phyloP scores from a whole-genome alignment of 2,113 vertebrate species.

The Amphilophus citrinellus region DNA sequence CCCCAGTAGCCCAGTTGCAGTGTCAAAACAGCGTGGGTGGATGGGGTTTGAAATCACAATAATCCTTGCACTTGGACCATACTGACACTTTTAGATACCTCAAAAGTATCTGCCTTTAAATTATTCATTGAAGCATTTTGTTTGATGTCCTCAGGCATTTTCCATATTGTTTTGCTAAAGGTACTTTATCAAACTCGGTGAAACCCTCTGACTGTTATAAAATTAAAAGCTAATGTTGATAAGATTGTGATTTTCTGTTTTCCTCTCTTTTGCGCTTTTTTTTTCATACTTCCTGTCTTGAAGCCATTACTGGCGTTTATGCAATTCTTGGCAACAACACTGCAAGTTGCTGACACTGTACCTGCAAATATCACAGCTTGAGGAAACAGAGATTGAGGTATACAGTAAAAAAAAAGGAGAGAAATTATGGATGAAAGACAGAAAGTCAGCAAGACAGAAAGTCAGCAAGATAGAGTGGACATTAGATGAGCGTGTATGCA shows the following conservation, averaged over 20 bases:
- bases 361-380: conserved; percentile 34
- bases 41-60: not conserved
- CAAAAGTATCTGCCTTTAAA: not conserved
- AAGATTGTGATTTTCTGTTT: not conserved
- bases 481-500: conserved; percentile 3
- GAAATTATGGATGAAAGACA: conserved; percentile 13
- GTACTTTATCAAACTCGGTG: too few relatives aligned
- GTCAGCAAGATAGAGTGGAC: not conserved
- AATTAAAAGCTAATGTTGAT: too few relatives aligned
- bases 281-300: conserved; percentile 12
- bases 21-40: not conserved
- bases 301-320: conserved; percentile 21
- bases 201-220: too few relatives aligned
- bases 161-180: not conserved
- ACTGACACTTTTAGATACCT: not conserved
- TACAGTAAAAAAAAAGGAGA: conserved; percentile 11
- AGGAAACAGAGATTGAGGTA: conserved; percentile 13
- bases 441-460: not conserved
- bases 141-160: not conserved
- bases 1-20: too few relatives aligned
- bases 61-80: not conserved
- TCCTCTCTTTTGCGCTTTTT: not conserved
- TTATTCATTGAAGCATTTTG: not conserved
- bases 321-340: conserved; percentile 45
- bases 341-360: conserved; percentile 53